Evolutionary conservation across 2,888 invertebrate species (phyloP).

Genomic region (Coronaproctus castanopsis): DNA sequence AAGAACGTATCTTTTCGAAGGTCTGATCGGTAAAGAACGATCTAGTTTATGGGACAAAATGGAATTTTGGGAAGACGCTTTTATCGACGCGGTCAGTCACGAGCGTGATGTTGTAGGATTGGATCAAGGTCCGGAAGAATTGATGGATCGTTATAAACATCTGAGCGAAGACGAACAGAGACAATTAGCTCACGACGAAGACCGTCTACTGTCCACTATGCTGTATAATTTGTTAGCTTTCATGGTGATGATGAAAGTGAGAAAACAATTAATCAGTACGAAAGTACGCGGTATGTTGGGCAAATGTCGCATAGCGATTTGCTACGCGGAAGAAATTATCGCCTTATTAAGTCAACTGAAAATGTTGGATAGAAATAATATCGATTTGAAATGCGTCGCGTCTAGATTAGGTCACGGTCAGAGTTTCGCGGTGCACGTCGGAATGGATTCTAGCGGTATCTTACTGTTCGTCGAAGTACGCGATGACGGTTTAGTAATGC

Average conservation of each 20-base stretch:
- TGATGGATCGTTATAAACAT: conserved; percentile 95
- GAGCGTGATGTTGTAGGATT: conserved; percentile 98
- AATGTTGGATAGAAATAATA: conserved; percentile 88
- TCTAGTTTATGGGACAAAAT: conserved; percentile 92
- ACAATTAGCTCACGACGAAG: conserved; percentile 92
- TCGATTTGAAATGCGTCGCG: conserved; percentile 85
- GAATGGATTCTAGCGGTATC: conserved; percentile 76
- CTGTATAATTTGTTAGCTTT: conserved; percentile 91
- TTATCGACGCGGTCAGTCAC: conserved; percentile 88
- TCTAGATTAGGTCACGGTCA: conserved; percentile 89
- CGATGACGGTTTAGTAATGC: conserved; percentile 77
- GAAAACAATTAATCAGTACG: conserved; percentile 59
- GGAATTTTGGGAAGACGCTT: conserved; percentile 99
- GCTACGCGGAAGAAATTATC: conserved; percentile 94
- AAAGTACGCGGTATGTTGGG: conserved; percentile 83
- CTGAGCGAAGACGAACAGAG: conserved; percentile 82
- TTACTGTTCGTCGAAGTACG: conserved; percentile 81
- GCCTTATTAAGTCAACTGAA: conserved; percentile 84
- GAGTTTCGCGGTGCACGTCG: conserved; percentile 93
- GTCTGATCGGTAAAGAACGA: conserved; percentile 47
- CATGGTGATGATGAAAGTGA: conserved; percentile 77
- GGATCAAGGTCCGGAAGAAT: conserved; percentile 97
- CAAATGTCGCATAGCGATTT: conserved; percentile 93
- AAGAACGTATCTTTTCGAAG: conserved; percentile 76
- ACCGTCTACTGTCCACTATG: conserved; percentile 80